Conservation (phyloP, 2,888 invertebrate genomes). For the Aleiodes testaceus region DNA sequence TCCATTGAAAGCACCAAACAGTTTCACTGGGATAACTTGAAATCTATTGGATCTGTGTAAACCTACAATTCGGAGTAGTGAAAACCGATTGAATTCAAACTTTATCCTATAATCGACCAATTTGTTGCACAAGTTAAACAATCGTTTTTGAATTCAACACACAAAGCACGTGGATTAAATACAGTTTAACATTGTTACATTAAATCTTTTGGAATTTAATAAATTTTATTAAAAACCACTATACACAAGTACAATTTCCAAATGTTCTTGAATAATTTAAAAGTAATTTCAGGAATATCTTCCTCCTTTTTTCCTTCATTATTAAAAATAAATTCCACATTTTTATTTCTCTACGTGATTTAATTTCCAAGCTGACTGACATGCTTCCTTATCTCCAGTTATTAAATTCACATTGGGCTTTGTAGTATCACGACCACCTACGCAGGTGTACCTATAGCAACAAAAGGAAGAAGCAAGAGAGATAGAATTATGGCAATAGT, state of each 20-base stretch:
- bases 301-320: not conserved
- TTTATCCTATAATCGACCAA: conserved; percentile 33
- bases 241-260: not conserved
- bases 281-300: too few species aligned
- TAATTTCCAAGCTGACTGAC: conserved; percentile 37
- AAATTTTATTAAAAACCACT: not conserved
- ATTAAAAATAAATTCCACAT: not conserved
- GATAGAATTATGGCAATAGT: not conserved
- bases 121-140: conserved; percentile 38
- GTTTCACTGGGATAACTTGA: conserved; percentile 4
- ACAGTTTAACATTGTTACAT: not conserved
- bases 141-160: not conserved
- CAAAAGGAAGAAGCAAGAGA: conserved; percentile 44
- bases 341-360: not conserved
- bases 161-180: conserved; percentile 7
- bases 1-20: not conserved
- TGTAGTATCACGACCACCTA: conserved; percentile 88
- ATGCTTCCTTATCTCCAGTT: conserved; percentile 26
- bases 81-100: conserved; percentile 21
- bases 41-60: conserved; percentile 30
- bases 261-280: not conserved
- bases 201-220: conserved; percentile 15
- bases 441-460: conserved; percentile 83
- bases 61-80: not conserved
- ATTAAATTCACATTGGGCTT: conserved; percentile 79